Evolutionary conservation across 2,888 invertebrate genomes (phyloP), one percentile per base, ranked within the genome.

Genomic region (Tricholauxania praeusta): DNA sequence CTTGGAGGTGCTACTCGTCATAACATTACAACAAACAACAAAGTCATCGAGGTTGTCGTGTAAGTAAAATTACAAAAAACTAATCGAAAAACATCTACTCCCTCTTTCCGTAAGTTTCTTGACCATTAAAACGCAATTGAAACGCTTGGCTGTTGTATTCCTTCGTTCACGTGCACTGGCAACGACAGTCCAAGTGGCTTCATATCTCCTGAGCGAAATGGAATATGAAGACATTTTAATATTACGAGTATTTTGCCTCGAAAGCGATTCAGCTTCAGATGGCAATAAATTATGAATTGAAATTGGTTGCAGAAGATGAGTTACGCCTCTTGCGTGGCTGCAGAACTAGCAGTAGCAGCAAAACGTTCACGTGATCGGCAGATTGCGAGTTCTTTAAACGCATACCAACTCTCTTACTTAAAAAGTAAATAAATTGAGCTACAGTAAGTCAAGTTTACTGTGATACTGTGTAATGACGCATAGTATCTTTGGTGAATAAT

Each of bases 41-140:
- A 22, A 52, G 66, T 28, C 52, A 22, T 32, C 52, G 2, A 17
- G 14, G 48, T 60, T 32, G 22, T 60, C 51, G 28, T 51, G 48
- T 48, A 53, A 47, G 67, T 55, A 17, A 55, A 32, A 55, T 57
- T 67, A 53, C 64, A 66, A 57, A 70, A 72, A 72, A 65, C 57
- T 65, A 65, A 72, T 65, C 65, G 65, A 65, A 72, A 65, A 72
- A 72, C 57, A 52, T 66, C 39, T 39, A 39, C 39, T 39, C 39
- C 39, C 39, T 39, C 39, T 39, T 39, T 5, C 10, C 39, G 39
- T 39, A 39, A 39, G 10, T 66, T 71, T 64, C 49, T 17, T 59
- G 52, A 55, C 32, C 62, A 70, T 70, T 70, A 70, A 70, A 70
- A 70, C 47, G 70, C 70, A 70, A 70, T 70, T 70, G 70, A 63